These are phyloP conservation scores for Bombus sylvicola DNA, from an alignment of 1,140 invertebrate genomes.

Conservation along the genomic window DNA sequence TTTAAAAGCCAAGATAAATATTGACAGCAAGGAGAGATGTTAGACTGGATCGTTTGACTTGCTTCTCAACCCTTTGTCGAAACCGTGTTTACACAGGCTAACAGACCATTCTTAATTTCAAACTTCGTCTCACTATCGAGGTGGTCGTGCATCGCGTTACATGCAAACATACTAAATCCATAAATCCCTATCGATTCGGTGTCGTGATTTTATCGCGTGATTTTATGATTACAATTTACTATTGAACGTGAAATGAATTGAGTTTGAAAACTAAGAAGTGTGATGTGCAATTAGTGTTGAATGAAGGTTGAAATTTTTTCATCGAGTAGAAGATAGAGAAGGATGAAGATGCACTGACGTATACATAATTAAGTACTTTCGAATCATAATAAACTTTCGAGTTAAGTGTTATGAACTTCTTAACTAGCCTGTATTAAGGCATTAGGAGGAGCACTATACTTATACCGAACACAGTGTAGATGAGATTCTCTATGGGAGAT, in stretches of 20 bases:
- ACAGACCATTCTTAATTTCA: conserved; percentile 28
- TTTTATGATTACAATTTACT: not conserved
- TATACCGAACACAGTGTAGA: not conserved
- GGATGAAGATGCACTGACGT: not conserved
- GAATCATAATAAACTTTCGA: not conserved
- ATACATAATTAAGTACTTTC: not conserved
- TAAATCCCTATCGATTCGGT: not conserved
- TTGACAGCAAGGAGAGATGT: not conserved
- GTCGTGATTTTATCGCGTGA: not conserved
- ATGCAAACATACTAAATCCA: not conserved
- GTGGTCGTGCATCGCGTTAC: not conserved
- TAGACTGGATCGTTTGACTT: not conserved
- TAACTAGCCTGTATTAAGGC: not conserved
- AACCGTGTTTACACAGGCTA: not conserved
- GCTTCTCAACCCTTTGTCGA: not conserved
- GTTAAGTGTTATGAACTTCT: not conserved
- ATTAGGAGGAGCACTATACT: not conserved
- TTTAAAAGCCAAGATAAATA: conserved; percentile 21
- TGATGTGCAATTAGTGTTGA: not conserved
- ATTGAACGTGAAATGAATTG: too few species aligned
- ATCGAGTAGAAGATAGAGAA: not conserved
- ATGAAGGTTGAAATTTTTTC: too few species aligned
- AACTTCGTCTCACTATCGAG: conserved; percentile 9
- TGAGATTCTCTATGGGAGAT: not conserved
- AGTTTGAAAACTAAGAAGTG: not conserved